These are phyloP conservation scores for Triops longicaudatus DNA, from an alignment of 1,140 invertebrate genomes.

Conservation along the genomic window DNA sequence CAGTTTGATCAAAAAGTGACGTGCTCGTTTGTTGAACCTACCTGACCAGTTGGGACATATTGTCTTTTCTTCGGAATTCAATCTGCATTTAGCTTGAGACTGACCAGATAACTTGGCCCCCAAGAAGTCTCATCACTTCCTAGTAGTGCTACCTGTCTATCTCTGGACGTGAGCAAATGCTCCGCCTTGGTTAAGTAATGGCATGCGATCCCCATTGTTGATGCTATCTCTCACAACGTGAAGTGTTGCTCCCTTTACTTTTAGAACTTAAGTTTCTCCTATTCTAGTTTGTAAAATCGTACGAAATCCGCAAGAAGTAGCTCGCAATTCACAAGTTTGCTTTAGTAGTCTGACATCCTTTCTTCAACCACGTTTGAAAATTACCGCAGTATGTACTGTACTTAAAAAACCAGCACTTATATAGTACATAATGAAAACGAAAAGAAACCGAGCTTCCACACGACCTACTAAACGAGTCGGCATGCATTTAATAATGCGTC, in stretches of 20 bases:
- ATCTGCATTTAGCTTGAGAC: constrained; percentile 2
- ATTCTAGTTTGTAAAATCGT: too few species aligned
- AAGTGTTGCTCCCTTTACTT: not conserved
- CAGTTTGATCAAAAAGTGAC: not conserved
- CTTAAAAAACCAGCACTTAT: too few species aligned
- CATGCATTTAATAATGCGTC: not conserved
- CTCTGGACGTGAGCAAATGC: not conserved
- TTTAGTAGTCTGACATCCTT: too few species aligned
- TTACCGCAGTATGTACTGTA: too few species aligned
- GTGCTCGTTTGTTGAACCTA: constrained; percentile 1
- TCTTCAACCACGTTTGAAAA: too few species aligned
- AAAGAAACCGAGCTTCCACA: not conserved
- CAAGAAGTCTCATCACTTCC: constrained; percentile 1
- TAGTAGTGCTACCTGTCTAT: not conserved
- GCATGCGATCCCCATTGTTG: not conserved
- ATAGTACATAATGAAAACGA: too few species aligned
- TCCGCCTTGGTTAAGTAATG: not conserved
- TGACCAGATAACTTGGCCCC: constrained; percentile 6
- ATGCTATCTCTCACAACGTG: not conserved
- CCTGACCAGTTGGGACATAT: not conserved
- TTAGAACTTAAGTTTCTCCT: not conserved
- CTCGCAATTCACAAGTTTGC: too few species aligned
- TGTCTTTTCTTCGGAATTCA: not conserved
- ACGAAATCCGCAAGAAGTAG: too few species aligned
- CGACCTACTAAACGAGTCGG: not conserved